Conservation (phyloP, 2,797 vertebrate species). For the Coilia nasus region DNA sequence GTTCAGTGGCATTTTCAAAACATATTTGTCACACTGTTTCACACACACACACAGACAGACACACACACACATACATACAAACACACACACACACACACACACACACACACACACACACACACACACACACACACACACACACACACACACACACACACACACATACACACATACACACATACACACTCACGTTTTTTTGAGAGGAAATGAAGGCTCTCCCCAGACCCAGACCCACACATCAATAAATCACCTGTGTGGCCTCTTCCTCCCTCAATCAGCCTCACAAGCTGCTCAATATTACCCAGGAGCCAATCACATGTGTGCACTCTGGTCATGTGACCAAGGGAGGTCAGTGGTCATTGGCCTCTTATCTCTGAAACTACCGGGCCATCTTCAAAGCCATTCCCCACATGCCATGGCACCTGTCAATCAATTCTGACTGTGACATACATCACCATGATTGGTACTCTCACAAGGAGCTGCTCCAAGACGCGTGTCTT, state of each 20-base stretch:
- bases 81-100: too few species aligned
- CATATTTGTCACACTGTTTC: neutral
- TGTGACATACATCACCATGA: neutral
- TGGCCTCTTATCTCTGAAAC: neutral
- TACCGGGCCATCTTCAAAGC: neutral
- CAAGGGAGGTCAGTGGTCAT: neutral
- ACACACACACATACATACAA: neutral
- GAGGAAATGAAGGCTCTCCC: neutral
- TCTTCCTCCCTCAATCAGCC: neutral
- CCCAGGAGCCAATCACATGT: neutral
- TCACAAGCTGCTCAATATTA: neutral
- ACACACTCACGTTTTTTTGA: neutral
- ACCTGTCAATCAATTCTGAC: neutral
- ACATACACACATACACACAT: too few species aligned
- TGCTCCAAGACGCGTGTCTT: too few species aligned
- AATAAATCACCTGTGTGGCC: neutral
- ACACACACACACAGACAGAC: neutral
- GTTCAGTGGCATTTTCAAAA: slow-evolving; percentile 9
- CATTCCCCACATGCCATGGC: neutral
- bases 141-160: too few species aligned
- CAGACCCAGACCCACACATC: neutral
- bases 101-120: neutral
- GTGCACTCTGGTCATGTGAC: neutral
- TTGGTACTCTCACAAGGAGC: neutral
- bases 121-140: neutral